A percentile compares a stretch with the other conserved stretches of the same genome.
phyloP scores from a whole-genome alignment of 2,797 vertebrate genomes.

The Amazonetta brasiliensis region DNA sequence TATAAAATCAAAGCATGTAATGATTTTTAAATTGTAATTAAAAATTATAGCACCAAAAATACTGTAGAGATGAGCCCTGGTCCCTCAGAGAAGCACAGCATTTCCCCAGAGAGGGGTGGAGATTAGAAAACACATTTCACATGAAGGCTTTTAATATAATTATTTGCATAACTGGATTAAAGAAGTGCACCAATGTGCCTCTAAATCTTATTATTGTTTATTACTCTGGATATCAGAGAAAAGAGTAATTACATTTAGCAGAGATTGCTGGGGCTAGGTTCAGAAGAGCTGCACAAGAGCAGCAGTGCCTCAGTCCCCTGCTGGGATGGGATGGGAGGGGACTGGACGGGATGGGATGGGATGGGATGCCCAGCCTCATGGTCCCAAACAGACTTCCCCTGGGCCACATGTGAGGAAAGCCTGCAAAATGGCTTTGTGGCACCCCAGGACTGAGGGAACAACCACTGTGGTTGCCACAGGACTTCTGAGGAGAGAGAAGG shows the following conservation, averaged over 20 bases:
- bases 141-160: background rate
- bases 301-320: fast-evolving
- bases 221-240: constrained; percentile 9
- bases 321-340: background rate
- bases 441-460: background rate
- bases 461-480: background rate
- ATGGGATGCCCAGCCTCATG: too few species aligned
- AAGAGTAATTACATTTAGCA: background rate
- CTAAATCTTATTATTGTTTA: constrained; percentile 44
- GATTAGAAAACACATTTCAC: constrained; percentile 1
- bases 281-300: background rate
- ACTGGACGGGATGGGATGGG: fast-evolving
- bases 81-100: background rate
- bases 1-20: background rate
- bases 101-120: background rate
- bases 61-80: background rate
- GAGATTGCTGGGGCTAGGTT: background rate
- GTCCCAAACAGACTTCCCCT: fast-evolving
- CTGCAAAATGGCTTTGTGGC: background rate
- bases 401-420: fast-evolving
- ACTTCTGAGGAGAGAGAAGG: background rate
- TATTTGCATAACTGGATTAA: constrained; percentile 53
- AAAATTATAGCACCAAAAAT: background rate
- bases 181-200: background rate
- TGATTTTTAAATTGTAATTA: background rate